These are phyloP conservation scores for Vireo griseus DNA, from an alignment of 2,797 vertebrate genomes.

Conservation along the genomic window DNA sequence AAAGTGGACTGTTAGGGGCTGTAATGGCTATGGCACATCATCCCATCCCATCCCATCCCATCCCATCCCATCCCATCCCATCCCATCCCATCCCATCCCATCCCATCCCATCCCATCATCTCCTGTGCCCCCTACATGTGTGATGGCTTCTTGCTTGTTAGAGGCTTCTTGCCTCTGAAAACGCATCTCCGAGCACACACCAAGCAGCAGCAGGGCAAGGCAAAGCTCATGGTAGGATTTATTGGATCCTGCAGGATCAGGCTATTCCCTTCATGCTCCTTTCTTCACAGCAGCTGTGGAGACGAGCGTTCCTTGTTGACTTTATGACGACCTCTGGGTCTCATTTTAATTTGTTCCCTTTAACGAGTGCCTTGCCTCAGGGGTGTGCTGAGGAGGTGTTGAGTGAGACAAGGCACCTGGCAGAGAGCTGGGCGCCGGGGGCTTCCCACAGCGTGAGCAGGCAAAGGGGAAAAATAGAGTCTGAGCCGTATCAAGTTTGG, in stretches of 20 bases:
- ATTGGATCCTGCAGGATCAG: neutral
- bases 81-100: neutral
- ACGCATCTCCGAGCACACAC: neutral
- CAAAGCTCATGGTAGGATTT: neutral
- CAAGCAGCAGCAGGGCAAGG: neutral
- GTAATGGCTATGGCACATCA: neutral
- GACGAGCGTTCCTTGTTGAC: neutral
- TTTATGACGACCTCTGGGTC: neutral
- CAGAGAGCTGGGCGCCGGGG: neutral
- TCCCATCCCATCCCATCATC: neutral
- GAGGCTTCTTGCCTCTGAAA: neutral
- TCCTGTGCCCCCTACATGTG: fast-evolving
- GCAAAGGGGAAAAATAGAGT: neutral
- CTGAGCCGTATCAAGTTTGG: neutral
- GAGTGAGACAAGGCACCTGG: neutral
- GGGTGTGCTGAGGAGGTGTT: neutral
- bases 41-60: neutral
- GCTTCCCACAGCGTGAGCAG: neutral
- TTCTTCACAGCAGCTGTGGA: neutral
- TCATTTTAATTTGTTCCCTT: constrained; percentile 33
- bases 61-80: no score
- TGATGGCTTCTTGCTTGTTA: neutral
- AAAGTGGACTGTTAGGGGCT: neutral
- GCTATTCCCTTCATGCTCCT: neutral
- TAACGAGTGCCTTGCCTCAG: neutral